Evolutionary conservation across 2,113 vertebrate species (phyloP), one percentile per base, ranked within the genome.

Genomic region (Istiophorus platypterus): DNA sequence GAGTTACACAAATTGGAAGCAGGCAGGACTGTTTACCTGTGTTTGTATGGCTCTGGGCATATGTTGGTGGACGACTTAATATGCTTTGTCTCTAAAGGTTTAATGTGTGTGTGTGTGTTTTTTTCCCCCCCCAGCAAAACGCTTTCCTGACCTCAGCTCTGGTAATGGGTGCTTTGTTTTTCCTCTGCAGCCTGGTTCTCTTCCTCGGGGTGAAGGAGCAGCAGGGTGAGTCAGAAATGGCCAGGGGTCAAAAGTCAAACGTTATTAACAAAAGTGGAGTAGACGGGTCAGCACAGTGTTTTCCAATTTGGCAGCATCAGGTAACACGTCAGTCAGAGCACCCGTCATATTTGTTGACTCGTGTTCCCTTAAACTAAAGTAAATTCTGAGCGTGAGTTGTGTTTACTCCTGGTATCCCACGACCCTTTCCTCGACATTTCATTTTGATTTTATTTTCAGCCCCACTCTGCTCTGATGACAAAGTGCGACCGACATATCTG

Each of bases 161-260:
- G 75, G 72, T 93, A 57, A 87, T 94, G 17, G 89, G 91, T 0
- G 81, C 85, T 0, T 57, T 96, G 57, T 95, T 92, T 71, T 93
- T 94, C 87, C 75, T 95, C 65, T 93, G 95, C 87, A 95, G 94
- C 58, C 74, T 95, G 76, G 63, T 95, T 56, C 89, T 96, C 10
- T 86, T 95, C 85, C 78, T 96, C 0, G 93, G 94, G 18, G 94
- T 96, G 72, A 94, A 85, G 85, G 95, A 96, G 85, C 92, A 94
- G 82, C 76, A 69, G 11, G 84, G 94, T 95, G 86, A 94, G 93
- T 61, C 69, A 74, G 0, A 27, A 37, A 47, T 29, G 34, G 20
- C 31, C 47, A 49, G 4, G 0, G 10, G 2, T 64, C 2, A 24
- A 0, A 26, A 54, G 8, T 61, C 59, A 58, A 42, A 82, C 22